A percentile compares a stretch with the other conserved stretches of the same genome.
Evolutionary conservation across 2,797 vertebrate genomes (phyloP).

Genomic region (Florisuga fusca): DNA sequence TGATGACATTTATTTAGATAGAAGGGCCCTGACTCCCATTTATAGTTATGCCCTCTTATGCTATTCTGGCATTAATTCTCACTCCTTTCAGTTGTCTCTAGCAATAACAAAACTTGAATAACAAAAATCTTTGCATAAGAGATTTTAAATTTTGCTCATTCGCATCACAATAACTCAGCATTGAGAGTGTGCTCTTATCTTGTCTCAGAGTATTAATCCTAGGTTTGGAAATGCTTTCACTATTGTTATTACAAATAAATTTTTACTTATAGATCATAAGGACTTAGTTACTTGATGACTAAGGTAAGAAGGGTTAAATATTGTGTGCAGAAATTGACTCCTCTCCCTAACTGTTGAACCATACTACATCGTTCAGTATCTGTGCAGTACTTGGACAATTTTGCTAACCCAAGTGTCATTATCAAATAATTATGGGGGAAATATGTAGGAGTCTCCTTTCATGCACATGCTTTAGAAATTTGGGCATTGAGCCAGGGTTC

Average conservation of each 20-base stretch:
- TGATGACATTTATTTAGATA: slow-evolving; percentile 57
- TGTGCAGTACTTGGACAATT: neutral
- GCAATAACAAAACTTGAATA: slow-evolving; percentile 15
- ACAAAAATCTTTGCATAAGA: slow-evolving; percentile 8
- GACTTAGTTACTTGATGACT: neutral
- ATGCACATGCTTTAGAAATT: neutral
- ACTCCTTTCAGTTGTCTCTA: slow-evolving; percentile 8
- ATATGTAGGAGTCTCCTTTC: neutral
- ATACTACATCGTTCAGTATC: neutral
- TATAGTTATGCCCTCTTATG: slow-evolving; percentile 32
- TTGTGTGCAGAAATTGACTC: neutral
- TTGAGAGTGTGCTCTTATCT: neutral
- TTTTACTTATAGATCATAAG: neutral
- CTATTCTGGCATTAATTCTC: slow-evolving; percentile 48
- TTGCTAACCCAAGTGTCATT: neutral
- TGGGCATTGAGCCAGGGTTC: neutral
- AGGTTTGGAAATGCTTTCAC: neutral
- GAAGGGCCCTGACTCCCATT: slow-evolving; percentile 58
- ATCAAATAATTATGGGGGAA: neutral
- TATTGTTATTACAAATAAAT: neutral
- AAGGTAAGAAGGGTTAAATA: neutral
- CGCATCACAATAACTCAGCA: neutral
- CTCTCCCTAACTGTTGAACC: neutral
- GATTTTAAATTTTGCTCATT: neutral
- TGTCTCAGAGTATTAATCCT: neutral